Conservation (phyloP, 2,888 invertebrate genomes). For the Temnothorax ravouxi region DNA sequence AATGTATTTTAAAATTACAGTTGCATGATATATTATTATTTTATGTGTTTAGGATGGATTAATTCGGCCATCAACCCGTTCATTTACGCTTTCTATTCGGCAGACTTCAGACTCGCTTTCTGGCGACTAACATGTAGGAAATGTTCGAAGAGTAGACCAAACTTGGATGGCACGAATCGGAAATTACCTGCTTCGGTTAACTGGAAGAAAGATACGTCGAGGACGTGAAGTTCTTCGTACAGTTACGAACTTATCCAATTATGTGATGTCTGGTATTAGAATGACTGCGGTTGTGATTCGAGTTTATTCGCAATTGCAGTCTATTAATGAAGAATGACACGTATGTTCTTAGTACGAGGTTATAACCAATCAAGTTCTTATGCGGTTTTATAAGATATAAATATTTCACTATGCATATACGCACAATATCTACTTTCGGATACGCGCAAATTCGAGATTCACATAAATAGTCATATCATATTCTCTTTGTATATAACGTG, state of each 20-base stretch:
- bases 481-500: not conserved
- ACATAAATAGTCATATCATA: not conserved
- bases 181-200: constrained; percentile 71
- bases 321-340: not conserved
- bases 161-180: constrained; percentile 81
- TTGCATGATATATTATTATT: constrained; percentile 5
- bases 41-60: constrained; percentile 89
- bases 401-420: constrained; percentile 30
- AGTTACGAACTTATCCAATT: constrained; percentile 48
- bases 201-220: constrained; percentile 73
- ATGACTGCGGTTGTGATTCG: constrained; percentile 32
- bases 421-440: constrained; percentile 25
- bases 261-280: constrained; percentile 22
- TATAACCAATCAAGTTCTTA: constrained; percentile 11
- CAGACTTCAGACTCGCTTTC: constrained; percentile 94
- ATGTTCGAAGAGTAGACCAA: constrained; percentile 87
- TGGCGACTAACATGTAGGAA: constrained; percentile 93
- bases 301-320: constrained; percentile 13
- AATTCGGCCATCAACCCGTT: constrained; percentile 97
- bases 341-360: not conserved
- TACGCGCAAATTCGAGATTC: not conserved
- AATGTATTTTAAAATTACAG: not conserved
- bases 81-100: constrained; percentile 96
- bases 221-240: constrained; percentile 67
- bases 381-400: constrained; percentile 9